phyloP scores from a whole-genome alignment of 2,797 vertebrate species.

The Bradypodion pumilum region DNA sequence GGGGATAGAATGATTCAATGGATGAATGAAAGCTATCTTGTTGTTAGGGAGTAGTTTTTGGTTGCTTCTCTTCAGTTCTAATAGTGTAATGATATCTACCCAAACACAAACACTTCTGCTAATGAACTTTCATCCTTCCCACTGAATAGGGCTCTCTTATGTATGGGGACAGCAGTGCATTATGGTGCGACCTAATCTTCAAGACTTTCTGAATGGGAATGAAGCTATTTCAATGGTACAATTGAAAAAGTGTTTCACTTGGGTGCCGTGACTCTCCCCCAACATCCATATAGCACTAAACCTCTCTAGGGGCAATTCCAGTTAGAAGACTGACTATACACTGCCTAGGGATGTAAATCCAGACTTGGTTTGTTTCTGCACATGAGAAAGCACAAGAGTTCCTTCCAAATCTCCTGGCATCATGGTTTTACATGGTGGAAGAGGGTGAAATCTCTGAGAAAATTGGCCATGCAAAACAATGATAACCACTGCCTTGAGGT shows the following conservation, averaged over 20 bases:
- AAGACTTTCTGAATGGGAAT: conserved; percentile 15
- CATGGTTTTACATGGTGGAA: too few species aligned
- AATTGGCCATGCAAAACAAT: too few species aligned
- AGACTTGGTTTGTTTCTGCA: too few species aligned
- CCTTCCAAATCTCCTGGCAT: too few species aligned
- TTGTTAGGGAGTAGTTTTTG: not conserved
- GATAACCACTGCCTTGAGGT: too few species aligned
- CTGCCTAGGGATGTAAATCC: too few species aligned
- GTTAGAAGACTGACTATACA: not conserved
- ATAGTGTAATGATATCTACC: conserved; percentile 18
- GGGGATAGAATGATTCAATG: conserved; percentile 19
- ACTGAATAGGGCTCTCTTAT: conserved; percentile 13
- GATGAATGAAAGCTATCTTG: conserved; percentile 21
- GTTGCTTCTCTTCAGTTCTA: not conserved
- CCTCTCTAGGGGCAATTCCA: not conserved
- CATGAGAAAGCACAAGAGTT: too few species aligned
- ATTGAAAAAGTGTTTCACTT: not conserved
- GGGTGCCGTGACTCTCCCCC: not conserved
- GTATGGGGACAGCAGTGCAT: not conserved
- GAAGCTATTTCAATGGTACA: not conserved
- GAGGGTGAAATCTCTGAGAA: too few species aligned
- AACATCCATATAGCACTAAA: not conserved
- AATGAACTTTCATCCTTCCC: conserved; percentile 22
- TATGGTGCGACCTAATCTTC: not conserved
- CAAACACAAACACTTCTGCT: conserved; percentile 5